Base-by-base conservation (phyloP, 2,113 vertebrate genomes). In the Myrmecophaga tridactyla region DNA sequence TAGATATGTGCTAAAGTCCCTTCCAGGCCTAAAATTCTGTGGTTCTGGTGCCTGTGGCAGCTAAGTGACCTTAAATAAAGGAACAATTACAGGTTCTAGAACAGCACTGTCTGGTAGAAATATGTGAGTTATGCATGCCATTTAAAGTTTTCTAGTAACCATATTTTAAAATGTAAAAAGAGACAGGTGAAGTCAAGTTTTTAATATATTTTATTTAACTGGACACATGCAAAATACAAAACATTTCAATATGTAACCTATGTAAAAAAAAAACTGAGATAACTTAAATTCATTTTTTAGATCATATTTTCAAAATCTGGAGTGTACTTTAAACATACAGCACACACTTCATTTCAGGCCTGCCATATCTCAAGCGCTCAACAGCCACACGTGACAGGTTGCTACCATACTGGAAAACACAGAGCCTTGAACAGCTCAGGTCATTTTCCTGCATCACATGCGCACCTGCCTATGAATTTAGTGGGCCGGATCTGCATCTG, bases 1-100 rank as follows among this genome's bases (percentile, higher is more conserved):
- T 94, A 51, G 75, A 87, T 36, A 63, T 67, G 27, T 29, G 72
- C 31, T 20, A 0, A 67, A 58, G 60, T 85, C 62, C 56, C 21
- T 31, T 73, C 81, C 36, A 41, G 76, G 34, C 43, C 56, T 12
- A 36, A 4, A 34, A 27, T 15, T 73, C 73, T 36, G 31, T 73
- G 67, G 51, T 14, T 80, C 48, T 46, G 63, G 67, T 51, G 58
- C 13, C 46, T 94, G 51, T 41, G 82, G 67, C 62, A 80, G 63
- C n/a, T 46, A 67, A 36, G 15, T 70, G 75, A 93, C 91, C 86
- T 91, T 80, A 70, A 77, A 89, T 41, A 15, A 85, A 92, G 43
- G n/a, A 46, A 43, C 17, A 31, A 20, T 20, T 31, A 29, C 1
- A 67, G n/a, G 29, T 27, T 95, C 93, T 60, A 92, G 56, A 92